Evolutionary conservation across 2,113 vertebrate species (phyloP).

Genomic region (Nothocercus julius): DNA sequence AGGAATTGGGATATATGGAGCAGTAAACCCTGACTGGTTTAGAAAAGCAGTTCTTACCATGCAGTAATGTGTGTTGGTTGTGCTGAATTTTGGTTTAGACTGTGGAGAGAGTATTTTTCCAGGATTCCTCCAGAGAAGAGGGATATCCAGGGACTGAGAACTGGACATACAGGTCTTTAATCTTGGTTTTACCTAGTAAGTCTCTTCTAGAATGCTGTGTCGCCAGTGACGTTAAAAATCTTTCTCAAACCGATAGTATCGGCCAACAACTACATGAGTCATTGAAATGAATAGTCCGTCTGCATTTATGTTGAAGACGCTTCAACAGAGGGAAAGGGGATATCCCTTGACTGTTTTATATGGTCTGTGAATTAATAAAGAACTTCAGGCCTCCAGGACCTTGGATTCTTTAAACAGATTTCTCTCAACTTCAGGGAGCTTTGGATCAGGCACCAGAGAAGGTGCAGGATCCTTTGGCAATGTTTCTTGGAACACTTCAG

Average conservation of each 20-base stretch:
- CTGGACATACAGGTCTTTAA: background rate
- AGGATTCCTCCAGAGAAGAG: background rate
- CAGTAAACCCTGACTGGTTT: background rate
- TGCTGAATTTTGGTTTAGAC: background rate
- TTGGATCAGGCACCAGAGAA: background rate
- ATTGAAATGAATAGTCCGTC: background rate
- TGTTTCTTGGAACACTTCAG: background rate
- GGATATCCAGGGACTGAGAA: background rate
- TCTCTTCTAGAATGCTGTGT: background rate
- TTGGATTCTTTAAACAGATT: background rate
- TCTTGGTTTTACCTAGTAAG: background rate
- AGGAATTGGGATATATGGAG: background rate
- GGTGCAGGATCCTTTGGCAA: background rate
- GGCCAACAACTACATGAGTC: background rate
- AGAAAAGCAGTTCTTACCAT: background rate
- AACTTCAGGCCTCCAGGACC: background rate
- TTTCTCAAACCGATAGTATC: background rate
- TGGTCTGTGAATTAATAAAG: background rate
- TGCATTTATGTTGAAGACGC: background rate
- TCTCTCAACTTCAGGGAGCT: background rate
- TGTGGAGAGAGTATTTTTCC: background rate
- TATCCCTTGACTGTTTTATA: background rate
- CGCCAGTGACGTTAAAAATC: background rate
- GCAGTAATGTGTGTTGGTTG: background rate
- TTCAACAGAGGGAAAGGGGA: rapidly evolving